phyloP scores from a whole-genome alignment of 1,140 invertebrate species.

The Heliconius melpomene region DNA sequence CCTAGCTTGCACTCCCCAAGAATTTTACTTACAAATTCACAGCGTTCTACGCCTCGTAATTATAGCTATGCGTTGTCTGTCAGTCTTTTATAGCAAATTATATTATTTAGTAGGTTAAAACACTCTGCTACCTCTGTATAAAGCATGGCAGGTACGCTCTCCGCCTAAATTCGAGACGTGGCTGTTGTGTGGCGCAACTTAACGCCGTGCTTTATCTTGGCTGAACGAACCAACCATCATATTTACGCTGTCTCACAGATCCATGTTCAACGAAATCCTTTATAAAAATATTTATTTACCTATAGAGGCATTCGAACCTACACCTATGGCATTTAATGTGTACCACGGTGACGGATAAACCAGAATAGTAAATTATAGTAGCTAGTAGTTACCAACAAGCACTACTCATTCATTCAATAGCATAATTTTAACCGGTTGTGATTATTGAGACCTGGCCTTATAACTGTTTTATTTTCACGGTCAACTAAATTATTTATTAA shows the following conservation, averaged over 20 bases:
- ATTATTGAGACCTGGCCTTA: not conserved
- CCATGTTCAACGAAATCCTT: too few species aligned
- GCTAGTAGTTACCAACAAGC: not conserved
- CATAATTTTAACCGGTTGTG: not conserved
- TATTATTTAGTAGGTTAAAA: too few species aligned
- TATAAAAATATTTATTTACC: not conserved
- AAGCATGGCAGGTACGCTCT: not conserved
- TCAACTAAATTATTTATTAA: not conserved
- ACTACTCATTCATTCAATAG: not conserved
- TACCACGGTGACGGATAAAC: too few species aligned
- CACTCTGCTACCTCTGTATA: too few species aligned
- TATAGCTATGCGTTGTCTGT: too few species aligned
- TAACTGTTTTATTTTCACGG: constrained; percentile 4
- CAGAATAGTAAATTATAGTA: not conserved
- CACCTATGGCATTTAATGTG: not conserved
- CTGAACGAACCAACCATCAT: too few species aligned
- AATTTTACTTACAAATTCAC: too few species aligned
- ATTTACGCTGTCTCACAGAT: too few species aligned
- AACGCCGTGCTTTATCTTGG: not conserved
- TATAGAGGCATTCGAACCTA: not conserved
- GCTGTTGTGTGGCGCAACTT: not conserved
- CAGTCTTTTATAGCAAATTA: too few species aligned
- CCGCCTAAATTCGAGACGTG: not conserved
- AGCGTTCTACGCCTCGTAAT: too few species aligned
- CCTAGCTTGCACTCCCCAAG: too few species aligned